These are phyloP conservation scores for Tethea ocularis DNA, from an alignment of 2,888 invertebrate genomes.

Conservation along the genomic window DNA sequence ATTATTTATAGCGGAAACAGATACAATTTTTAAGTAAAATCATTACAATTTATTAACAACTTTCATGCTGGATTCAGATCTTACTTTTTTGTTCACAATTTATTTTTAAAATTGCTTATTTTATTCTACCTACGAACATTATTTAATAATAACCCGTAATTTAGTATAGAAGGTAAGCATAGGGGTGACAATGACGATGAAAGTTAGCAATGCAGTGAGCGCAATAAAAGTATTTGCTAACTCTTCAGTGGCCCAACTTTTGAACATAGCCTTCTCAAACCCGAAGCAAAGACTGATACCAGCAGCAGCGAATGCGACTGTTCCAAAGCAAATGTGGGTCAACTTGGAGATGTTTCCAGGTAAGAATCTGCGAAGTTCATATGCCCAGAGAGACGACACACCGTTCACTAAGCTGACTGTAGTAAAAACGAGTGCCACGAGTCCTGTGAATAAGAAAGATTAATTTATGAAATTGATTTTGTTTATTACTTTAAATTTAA, in stretches of 20 bases:
- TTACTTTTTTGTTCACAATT: background rate
- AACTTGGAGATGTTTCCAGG: constrained; percentile 54
- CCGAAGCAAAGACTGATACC: constrained; percentile 55
- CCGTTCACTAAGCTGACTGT: constrained; percentile 58
- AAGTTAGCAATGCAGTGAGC: constrained; percentile 40
- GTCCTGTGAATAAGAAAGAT: constrained; percentile 35
- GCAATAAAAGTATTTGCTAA: constrained; percentile 46
- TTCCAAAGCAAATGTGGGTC: constrained; percentile 60
- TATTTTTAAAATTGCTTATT: background rate
- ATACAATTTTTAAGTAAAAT: too few species aligned
- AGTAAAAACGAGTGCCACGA: constrained; percentile 64
- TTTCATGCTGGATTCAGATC: background rate
- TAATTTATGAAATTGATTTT: constrained; percentile 2
- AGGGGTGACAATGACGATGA: constrained; percentile 54
- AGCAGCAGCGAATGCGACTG: constrained; percentile 46
- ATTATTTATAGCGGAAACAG: background rate
- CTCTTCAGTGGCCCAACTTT: constrained; percentile 36
- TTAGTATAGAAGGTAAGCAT: constrained; percentile 47
- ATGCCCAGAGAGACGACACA: constrained; percentile 54
- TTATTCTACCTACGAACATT: background rate
- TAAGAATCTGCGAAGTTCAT: constrained; percentile 47
- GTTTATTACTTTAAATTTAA: too few species aligned
- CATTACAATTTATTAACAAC: background rate
- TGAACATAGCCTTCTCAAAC: constrained; percentile 52
- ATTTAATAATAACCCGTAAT: constrained; percentile 4